Conservation (phyloP, 2,113 vertebrate species). For the Nothoprocta pentlandii region DNA sequence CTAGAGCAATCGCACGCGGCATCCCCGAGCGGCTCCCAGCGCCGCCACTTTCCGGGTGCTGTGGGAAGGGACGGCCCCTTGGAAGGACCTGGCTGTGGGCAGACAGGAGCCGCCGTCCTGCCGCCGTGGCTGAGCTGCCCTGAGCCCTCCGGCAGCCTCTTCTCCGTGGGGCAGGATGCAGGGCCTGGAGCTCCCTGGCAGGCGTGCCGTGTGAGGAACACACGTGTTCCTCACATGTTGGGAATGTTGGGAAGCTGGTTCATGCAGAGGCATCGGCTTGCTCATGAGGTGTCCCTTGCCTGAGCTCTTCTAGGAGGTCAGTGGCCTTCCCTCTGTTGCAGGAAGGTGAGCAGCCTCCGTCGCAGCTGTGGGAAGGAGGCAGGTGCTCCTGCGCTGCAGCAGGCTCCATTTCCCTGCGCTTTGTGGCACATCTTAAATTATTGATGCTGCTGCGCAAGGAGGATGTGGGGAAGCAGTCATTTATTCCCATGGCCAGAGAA, state of each 20-base stretch:
- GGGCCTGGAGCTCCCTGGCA: not conserved
- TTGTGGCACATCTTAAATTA: not conserved
- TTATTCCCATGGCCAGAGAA: not conserved
- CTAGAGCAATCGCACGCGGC: not conserved
- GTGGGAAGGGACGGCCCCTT: not conserved
- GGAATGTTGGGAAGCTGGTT: not conserved
- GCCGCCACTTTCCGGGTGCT: not conserved
- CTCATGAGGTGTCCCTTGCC: not conserved
- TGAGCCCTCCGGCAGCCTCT: not conserved
- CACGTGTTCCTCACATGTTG: not conserved
- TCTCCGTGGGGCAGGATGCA: not conserved
- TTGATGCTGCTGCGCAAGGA: not conserved
- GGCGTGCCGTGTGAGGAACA: not conserved
- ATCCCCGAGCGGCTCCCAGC: not conserved
- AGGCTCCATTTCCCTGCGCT: not conserved
- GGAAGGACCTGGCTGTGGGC: accelerated
- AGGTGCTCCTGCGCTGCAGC: not conserved
- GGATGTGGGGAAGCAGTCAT: not conserved
- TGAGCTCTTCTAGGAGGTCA: not conserved
- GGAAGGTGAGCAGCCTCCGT: not conserved
- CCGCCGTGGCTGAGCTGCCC: not conserved
- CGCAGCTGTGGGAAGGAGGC: not conserved
- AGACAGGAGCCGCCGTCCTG: not conserved
- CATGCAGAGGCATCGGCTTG: not conserved
- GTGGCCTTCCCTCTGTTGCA: not conserved